A percentile compares a stretch with the other conserved stretches of the same genome.
Evolutionary conservation across 2,113 vertebrate genomes (phyloP).

Genomic region (Aegithalos caudatus): DNA sequence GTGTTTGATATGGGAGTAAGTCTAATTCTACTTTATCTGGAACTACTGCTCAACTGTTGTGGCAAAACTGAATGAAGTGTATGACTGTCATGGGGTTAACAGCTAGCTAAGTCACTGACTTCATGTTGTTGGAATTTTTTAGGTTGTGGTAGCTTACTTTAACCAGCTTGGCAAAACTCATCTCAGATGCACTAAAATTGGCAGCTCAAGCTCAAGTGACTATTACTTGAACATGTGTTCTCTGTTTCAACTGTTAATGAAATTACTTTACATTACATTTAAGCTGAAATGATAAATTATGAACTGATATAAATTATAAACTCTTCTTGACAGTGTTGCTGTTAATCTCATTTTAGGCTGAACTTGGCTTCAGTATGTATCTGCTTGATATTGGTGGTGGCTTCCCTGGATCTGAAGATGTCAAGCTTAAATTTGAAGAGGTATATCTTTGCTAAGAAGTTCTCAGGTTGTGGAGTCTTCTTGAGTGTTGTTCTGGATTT

Average conservation of each 20-base stretch:
- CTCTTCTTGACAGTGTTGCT: background rate
- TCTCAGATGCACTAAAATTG: background rate
- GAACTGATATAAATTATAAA: background rate
- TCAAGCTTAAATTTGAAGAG: conserved; percentile 96
- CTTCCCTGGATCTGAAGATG: conserved; percentile 94
- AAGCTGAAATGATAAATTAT: background rate
- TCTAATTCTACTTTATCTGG: background rate
- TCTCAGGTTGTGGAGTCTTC: background rate
- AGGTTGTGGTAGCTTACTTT: background rate
- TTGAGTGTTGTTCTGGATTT: background rate
- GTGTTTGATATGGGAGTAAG: conserved; percentile 97
- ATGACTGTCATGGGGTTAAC: background rate
- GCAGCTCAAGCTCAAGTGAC: background rate
- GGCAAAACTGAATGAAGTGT: background rate
- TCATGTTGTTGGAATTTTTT: background rate
- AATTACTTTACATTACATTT: background rate
- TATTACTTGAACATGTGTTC: background rate
- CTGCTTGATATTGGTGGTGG: conserved; percentile 96
- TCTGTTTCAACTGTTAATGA: background rate
- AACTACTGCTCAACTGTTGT: background rate
- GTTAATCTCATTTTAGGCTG: conserved; percentile 72
- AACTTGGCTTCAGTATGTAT: conserved; percentile 89
- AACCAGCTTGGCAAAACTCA: background rate
- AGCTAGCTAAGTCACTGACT: background rate
- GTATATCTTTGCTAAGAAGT: conserved; percentile 61